Evolutionary conservation across 1,140 invertebrate genomes (phyloP), one percentile per base, ranked within the genome.

Genomic region (Drosophila athabasca): DNA sequence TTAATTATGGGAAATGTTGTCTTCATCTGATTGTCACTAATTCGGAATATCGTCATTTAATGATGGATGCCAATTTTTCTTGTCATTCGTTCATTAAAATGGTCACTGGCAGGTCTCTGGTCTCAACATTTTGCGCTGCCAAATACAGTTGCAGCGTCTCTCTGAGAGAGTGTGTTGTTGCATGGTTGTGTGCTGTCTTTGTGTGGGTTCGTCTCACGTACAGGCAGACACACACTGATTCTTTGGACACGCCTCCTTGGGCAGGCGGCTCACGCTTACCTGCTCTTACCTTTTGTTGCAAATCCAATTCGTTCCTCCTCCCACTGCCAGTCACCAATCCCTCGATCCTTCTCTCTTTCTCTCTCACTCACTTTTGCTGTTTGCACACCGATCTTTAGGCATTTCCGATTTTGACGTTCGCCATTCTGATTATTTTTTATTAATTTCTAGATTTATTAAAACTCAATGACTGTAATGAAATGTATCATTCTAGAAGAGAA

Each of bases 1-100:
- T 90, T 90, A 90, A 90, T 90, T 90, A 90, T 84, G 81, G 70
- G 70, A 79, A 85, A 78, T 79, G 83, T 85, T 77, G 84, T 89
- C 84, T 89, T 90, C 76, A 89, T 89, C 71, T 74, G 66, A 77
- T 89, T 84, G 76, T 84, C 85, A 80, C 80, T 80, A 89, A 83
- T 83, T 73, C 87, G 70, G 62, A 80, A 89, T 76, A 80, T 84
- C 61, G 69, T 84, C 67, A 52, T 89, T 84, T 89, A 89, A 90
- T 80, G 70, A 58, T 68, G 57, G 77, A 70, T 81, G 85, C 85
- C 85, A 89, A 90, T 90, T 90, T 75, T 60, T 61, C 74, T 85
- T 76, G 85, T 89, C 80, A 68, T 88, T 80, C 60, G 57, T 69
- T 75, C 76, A 89, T 89, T 90, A 90, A 71, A 88, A 80, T 78